Evolutionary conservation across 2,888 invertebrate species (phyloP), one percentile per base, ranked within the genome.

Genomic region (Eubasilissa splendida): DNA sequence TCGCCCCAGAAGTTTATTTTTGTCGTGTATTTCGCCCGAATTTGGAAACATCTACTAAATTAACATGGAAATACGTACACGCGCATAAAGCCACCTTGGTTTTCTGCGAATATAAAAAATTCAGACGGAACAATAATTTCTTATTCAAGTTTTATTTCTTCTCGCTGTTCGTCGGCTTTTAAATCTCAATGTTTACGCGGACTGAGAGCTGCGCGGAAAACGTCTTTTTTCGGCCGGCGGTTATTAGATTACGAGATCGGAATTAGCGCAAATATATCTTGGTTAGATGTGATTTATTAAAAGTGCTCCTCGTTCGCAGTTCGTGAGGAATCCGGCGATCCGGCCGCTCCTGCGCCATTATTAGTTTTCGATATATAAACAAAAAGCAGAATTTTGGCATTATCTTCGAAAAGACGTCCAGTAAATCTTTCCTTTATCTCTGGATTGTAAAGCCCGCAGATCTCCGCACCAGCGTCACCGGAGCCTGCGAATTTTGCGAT

Each of bases 361-460:
- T 78, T 73, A 71, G 54, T 78, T 71, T 71, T 78, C 60, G 70
- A 70, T 63, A 53, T 71, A 74, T 79, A 74, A 79, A 79, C 79
- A 79, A 56, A 79, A 79, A 65, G 74, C 74, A 42, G 74, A 74
- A 79, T 52, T 71, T 75, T 73, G 70, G 79, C 71, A 79, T 79
- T 82, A 79, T 82, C 76, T 76, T 54, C 42, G 76, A 31, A 73
- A 42, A 63, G 76, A 68, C 53, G 79, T 22, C 66, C 68, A 79
- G 73, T 82, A 82, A 82, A 82, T 82, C 82, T 82, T 66, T 73
- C 65, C 71, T 79, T 82, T 82, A 82, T 82, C 82, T 82, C 53
- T 42, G 53, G 76, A 79, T 79, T 66, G 76, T 74, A 79, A 82
- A 82, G 76, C 79, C 73, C 60, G 76, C 63, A 50, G 79, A 82